A percentile compares a stretch with the other conserved stretches of the same genome.
These are phyloP conservation scores for Hydropsyche betteni DNA, from an alignment of 2,888 invertebrate genomes.

Conservation along the genomic window DNA sequence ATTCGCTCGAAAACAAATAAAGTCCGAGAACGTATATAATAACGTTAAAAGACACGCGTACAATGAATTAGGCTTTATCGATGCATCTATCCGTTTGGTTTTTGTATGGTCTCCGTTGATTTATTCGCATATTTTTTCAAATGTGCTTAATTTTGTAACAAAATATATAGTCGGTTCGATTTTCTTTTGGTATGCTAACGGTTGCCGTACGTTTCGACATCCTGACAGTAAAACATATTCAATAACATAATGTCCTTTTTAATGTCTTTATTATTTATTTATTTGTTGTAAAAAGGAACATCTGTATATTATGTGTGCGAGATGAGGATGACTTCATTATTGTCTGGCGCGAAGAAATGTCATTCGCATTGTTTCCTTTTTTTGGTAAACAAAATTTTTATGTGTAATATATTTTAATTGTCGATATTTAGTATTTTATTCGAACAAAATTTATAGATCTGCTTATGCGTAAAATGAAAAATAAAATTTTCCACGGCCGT, in stretches of 20 bases:
- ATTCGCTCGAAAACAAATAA: conserved; percentile 5
- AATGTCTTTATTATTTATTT: conserved; percentile 25
- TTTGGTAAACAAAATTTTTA: background rate
- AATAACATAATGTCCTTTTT: conserved; percentile 16
- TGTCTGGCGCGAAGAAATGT: background rate
- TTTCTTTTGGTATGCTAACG: conserved; percentile 3
- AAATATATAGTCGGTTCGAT: background rate
- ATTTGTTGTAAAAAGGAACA: conserved; percentile 11
- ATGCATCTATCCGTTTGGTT: background rate
- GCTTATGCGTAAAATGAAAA: too few species aligned
- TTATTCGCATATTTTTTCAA: conserved; percentile 5
- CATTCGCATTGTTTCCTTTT: conserved; percentile 20
- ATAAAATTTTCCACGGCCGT: too few species aligned
- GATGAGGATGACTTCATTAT: conserved; percentile 14
- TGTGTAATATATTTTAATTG: too few species aligned
- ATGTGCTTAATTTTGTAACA: conserved; percentile 8
- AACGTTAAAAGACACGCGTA: background rate
- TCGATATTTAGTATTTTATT: too few species aligned
- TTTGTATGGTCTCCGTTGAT: background rate
- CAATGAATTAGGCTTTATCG: conserved; percentile 2
- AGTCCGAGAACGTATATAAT: background rate
- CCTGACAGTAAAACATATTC: background rate
- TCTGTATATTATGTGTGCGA: conserved; percentile 4
- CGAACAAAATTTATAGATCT: too few species aligned
- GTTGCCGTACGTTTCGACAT: background rate